Evolutionary conservation across 2,888 invertebrate genomes (phyloP).

Genomic region (Pyralis farinalis): DNA sequence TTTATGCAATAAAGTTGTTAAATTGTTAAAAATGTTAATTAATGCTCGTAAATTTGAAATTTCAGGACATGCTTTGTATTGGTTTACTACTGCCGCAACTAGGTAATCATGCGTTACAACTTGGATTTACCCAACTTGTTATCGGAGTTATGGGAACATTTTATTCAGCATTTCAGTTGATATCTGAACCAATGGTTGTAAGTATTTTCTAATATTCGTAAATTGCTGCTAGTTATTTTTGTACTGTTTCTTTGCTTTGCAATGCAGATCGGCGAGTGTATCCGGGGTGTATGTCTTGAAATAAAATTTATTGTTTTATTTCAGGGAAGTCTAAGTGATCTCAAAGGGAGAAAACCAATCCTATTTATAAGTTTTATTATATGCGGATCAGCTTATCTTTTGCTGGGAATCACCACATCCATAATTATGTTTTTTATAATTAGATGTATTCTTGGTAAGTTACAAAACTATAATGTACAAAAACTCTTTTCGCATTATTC

Average conservation of each 20-base stretch:
- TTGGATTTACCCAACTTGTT: slow-evolving; percentile 74
- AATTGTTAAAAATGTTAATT: too few species aligned
- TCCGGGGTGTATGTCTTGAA: not conserved
- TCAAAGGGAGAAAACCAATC: slow-evolving; percentile 71
- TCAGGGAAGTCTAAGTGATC: slow-evolving; percentile 81
- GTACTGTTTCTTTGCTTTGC: too few species aligned
- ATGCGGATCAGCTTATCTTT: slow-evolving; percentile 65
- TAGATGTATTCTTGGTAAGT: slow-evolving; percentile 69
- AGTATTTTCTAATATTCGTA: slow-evolving; percentile 27
- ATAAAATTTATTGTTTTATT: slow-evolving; percentile 17
- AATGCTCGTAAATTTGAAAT: too few species aligned
- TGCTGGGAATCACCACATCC: slow-evolving; percentile 68
- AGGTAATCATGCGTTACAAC: slow-evolving; percentile 54
- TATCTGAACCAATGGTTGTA: slow-evolving; percentile 80
- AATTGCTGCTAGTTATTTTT: too few species aligned
- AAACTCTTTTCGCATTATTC: too few species aligned
- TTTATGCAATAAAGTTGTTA: not conserved
- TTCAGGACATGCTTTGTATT: slow-evolving; percentile 36
- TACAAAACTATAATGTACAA: not conserved
- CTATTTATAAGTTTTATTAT: slow-evolving; percentile 57
- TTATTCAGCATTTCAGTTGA: slow-evolving; percentile 77
- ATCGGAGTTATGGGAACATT: slow-evolving; percentile 75
- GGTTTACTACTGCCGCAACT: slow-evolving; percentile 37
- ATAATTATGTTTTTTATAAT: slow-evolving; percentile 58
- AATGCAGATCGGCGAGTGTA: too few species aligned